phyloP scores from a whole-genome alignment of 2,888 invertebrate species.

The Trichacis sp. region DNA sequence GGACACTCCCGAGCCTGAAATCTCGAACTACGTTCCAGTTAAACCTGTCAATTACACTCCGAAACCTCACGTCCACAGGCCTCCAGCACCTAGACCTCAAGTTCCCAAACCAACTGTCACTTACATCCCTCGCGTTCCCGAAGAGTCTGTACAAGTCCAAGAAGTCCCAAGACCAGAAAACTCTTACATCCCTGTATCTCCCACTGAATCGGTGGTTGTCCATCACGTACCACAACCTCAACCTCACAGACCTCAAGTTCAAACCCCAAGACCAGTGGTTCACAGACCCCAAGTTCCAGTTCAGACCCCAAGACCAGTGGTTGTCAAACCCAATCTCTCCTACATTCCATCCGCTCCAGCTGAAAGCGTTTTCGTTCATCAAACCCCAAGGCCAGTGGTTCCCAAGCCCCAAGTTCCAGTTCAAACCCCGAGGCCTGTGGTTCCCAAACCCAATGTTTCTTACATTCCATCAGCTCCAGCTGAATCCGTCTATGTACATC shows the following conservation, averaged over 20 bases:
- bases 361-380: background rate
- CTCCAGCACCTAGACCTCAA: background rate
- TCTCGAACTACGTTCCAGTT: background rate
- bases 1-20: background rate
- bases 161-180: background rate
- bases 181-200: background rate
- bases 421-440: background rate
- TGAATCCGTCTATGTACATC: too few species aligned
- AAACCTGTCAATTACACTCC: background rate
- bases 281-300: background rate
- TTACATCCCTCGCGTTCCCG: background rate
- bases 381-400: background rate
- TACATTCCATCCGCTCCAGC: background rate
- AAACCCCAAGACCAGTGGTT: background rate
- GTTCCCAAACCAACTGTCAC: background rate
- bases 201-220: too few species aligned
- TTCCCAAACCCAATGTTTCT: background rate
- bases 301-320: background rate
- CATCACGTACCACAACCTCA: too few species aligned
- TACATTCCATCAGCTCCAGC: slow-evolving; percentile 8
- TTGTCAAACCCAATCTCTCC: background rate
- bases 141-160: too few species aligned
- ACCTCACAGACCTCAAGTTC: too few species aligned
- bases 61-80: too few species aligned
- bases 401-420: too few species aligned